Conservation (phyloP, 2,888 invertebrate species). For the Meganola albula region DNA sequence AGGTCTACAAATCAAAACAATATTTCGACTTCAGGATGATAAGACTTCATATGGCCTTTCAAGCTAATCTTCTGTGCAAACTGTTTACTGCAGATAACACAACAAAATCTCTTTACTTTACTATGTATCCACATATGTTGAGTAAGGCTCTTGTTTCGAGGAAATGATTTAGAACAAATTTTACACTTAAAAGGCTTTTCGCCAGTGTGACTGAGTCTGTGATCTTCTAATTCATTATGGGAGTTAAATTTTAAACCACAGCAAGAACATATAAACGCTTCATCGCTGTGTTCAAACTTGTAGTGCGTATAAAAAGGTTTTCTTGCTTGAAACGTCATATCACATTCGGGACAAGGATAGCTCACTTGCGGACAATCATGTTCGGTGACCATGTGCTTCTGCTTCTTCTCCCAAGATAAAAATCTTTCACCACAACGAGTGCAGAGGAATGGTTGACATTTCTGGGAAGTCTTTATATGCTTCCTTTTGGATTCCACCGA, state of each 20-base stretch:
- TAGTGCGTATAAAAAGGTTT: slow-evolving; percentile 54
- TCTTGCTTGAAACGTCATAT: slow-evolving; percentile 38
- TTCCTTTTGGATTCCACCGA: slow-evolving; percentile 41
- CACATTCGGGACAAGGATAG: slow-evolving; percentile 56
- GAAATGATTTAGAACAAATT: slow-evolving; percentile 68
- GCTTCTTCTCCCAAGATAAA: slow-evolving; percentile 55
- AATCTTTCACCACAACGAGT: slow-evolving; percentile 55
- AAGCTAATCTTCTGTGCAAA: slow-evolving; percentile 61
- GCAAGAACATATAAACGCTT: slow-evolving; percentile 44
- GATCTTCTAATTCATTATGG: slow-evolving; percentile 49
- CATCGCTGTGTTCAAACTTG: slow-evolving; percentile 49
- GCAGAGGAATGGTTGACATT: slow-evolving; percentile 55
- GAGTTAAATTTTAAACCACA: slow-evolving; percentile 51
- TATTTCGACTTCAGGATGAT: slow-evolving; percentile 35
- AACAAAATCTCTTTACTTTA: slow-evolving; percentile 51
- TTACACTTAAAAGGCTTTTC: slow-evolving; percentile 63
- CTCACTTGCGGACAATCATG: slow-evolving; percentile 41
- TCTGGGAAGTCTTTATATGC: slow-evolving; percentile 43
- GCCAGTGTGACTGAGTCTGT: slow-evolving; percentile 66
- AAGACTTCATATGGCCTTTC: slow-evolving; percentile 50
- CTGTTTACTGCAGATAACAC: slow-evolving; percentile 51
- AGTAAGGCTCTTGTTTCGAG: slow-evolving; percentile 60
- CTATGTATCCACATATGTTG: slow-evolving; percentile 66
- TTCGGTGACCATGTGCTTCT: slow-evolving; percentile 42
- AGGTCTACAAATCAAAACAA: background rate